Evolutionary conservation across 2,888 invertebrate genomes (phyloP).

Genomic region (Apotomis capreana): DNA sequence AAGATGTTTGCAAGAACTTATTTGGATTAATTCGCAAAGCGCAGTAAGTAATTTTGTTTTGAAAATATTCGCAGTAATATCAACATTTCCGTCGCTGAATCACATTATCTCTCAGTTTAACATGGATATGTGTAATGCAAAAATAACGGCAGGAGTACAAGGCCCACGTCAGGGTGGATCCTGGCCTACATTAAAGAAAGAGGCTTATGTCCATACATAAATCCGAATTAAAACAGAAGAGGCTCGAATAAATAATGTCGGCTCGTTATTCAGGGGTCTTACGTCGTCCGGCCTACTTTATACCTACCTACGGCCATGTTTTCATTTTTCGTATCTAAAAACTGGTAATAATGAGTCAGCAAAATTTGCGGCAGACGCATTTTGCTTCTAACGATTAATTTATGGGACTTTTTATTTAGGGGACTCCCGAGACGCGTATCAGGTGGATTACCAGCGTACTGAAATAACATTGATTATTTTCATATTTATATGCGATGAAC

Average conservation of each 20-base stretch:
- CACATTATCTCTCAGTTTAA: neutral
- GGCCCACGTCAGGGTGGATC: slow-evolving; percentile 55
- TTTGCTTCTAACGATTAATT: slow-evolving; percentile 48
- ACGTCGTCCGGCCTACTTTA: slow-evolving; percentile 70
- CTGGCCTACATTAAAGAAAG: slow-evolving; percentile 40
- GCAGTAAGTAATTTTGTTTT: too few relatives aligned
- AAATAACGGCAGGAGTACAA: slow-evolving; percentile 46
- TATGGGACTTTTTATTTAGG: slow-evolving; percentile 43
- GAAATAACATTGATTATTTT: neutral
- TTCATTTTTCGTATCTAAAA: slow-evolving; percentile 72
- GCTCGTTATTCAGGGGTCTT: slow-evolving; percentile 78
- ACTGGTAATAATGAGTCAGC: slow-evolving; percentile 75
- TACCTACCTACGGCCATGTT: slow-evolving; percentile 61
- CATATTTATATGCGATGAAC: too few relatives aligned
- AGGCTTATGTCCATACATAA: slow-evolving; percentile 72
- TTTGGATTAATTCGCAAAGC: too few relatives aligned
- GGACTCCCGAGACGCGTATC: neutral
- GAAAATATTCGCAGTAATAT: too few relatives aligned
- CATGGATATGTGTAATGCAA: slow-evolving; percentile 29
- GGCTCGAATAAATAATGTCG: slow-evolving; percentile 76
- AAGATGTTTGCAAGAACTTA: too few relatives aligned
- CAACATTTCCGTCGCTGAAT: neutral
- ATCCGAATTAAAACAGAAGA: slow-evolving; percentile 79
- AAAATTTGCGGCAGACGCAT: slow-evolving; percentile 53
- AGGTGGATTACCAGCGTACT: neutral